phyloP scores from a whole-genome alignment of 2,888 invertebrate species.

The Parapristionchus giblindavisi region DNA sequence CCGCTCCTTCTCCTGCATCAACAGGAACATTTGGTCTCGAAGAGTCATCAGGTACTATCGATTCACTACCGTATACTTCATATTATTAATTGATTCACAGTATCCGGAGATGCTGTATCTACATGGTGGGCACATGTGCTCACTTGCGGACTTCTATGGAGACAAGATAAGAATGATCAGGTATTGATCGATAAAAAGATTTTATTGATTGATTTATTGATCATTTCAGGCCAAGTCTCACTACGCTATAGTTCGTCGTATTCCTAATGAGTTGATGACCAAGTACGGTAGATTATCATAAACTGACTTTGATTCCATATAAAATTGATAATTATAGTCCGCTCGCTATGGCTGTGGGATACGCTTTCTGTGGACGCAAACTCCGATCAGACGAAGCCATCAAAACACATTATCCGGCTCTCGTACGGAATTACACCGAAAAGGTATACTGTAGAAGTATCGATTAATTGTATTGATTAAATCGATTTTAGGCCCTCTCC shows the following conservation, averaged over 20 bases:
- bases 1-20: not conserved
- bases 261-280: slow-evolving; percentile 57
- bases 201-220: not conserved
- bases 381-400: slow-evolving; percentile 53
- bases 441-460: not conserved
- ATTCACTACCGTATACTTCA: not conserved
- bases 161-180: slow-evolving; percentile 24
- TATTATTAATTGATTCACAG: not conserved
- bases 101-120: slow-evolving; percentile 61
- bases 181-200: not conserved
- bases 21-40: slow-evolving; percentile 2
- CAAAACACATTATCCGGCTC: not conserved
- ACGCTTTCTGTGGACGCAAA: slow-evolving; percentile 68
- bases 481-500: not conserved
- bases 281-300: slow-evolving; percentile 48
- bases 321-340: slow-evolving; percentile 48
- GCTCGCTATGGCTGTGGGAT: slow-evolving; percentile 66
- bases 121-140: slow-evolving; percentile 69
- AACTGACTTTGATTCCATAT: not conserved
- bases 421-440: slow-evolving; percentile 15
- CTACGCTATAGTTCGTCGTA: slow-evolving; percentile 63
- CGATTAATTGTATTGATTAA: not conserved
- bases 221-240: slow-evolving; percentile 56
- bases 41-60: slow-evolving; percentile 1
- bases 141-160: slow-evolving; percentile 64